Evolutionary conservation across 2,888 invertebrate genomes (phyloP).

Genomic region (Nemoura dubitans): DNA sequence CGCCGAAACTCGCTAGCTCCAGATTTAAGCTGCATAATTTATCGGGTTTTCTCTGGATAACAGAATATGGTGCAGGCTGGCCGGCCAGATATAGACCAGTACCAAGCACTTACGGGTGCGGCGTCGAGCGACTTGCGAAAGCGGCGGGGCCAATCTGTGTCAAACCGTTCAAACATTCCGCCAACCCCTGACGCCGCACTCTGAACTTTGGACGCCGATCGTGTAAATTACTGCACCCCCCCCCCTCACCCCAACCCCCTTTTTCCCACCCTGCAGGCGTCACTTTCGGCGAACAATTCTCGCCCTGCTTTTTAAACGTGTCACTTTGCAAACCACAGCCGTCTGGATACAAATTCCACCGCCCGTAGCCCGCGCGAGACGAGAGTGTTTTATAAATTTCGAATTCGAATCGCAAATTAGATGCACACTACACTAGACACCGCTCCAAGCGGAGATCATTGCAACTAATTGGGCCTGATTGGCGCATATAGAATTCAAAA

Average conservation of each 20-base stretch:
- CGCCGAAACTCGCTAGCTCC: too few relatives aligned
- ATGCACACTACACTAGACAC: not conserved
- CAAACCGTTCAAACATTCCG: not conserved
- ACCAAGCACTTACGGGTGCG: not conserved
- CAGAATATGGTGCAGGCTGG: too few relatives aligned
- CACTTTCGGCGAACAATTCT: not conserved
- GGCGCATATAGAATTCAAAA: too few relatives aligned
- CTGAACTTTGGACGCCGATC: not conserved
- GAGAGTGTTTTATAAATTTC: too few relatives aligned
- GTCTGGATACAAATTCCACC: too few relatives aligned
- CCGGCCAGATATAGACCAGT: not conserved
- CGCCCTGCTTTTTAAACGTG: not conserved
- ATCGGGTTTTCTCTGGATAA: not conserved
- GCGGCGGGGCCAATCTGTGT: not conserved
- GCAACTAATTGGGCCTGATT: not conserved
- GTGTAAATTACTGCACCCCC: too few relatives aligned
- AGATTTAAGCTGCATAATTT: constrained; percentile 4
- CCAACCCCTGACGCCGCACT: not conserved
- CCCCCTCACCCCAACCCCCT: too few relatives aligned
- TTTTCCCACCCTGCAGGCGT: not conserved
- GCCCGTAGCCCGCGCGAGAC: too few relatives aligned
- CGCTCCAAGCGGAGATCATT: not conserved
- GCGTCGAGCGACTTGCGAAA: not conserved
- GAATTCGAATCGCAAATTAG: too few relatives aligned
- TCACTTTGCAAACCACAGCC: too few relatives aligned